These are phyloP conservation scores for Lipotes vexillifer DNA, from an alignment of 2,113 vertebrate species.

Conservation along the genomic window DNA sequence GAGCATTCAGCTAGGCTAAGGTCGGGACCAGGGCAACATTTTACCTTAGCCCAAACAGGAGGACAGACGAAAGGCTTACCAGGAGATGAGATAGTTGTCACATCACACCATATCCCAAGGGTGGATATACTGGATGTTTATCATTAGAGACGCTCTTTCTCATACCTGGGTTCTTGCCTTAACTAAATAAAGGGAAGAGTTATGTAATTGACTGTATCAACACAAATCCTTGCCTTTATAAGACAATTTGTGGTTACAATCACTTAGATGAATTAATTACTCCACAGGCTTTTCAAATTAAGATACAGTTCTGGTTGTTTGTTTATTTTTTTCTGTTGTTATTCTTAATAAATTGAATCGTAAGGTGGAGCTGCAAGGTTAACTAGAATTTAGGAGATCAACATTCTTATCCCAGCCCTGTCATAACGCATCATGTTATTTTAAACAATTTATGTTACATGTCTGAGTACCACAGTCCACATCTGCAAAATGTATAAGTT, in stretches of 20 bases:
- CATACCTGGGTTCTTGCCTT: background rate
- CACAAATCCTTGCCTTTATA: background rate
- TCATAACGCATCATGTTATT: background rate
- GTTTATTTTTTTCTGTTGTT: background rate
- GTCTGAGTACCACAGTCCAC: background rate
- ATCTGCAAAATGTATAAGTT: background rate
- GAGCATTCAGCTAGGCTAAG: background rate
- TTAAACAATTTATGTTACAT: background rate
- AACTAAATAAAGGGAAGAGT: background rate
- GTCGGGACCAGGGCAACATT: accelerated
- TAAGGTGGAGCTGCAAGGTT: background rate
- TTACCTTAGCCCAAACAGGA: background rate
- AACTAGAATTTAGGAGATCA: background rate
- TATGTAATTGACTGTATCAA: background rate
- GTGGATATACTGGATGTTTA: background rate
- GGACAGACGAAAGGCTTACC: background rate
- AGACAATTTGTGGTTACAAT: background rate
- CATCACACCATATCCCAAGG: no score
- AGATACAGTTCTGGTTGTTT: background rate
- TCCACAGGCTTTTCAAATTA: background rate
- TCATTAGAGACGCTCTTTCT: background rate
- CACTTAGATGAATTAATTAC: background rate
- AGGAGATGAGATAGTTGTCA: background rate
- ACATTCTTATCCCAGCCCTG: background rate
- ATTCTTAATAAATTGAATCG: background rate